Evolutionary conservation across 2,888 invertebrate genomes (phyloP).

Genomic region (Nezara viridula): DNA sequence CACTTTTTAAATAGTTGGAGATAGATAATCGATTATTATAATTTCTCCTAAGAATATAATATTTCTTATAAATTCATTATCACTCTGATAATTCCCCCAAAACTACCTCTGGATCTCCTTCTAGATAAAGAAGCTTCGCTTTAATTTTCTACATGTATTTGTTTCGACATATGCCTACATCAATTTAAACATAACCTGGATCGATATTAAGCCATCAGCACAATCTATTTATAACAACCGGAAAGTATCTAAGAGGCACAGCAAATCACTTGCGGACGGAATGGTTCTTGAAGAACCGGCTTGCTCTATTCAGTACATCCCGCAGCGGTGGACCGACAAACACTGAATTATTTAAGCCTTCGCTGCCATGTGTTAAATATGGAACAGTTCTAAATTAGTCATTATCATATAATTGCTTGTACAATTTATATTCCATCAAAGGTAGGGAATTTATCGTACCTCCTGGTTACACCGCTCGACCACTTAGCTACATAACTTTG

Average conservation of each 20-base stretch:
- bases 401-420: slow-evolving; percentile 25
- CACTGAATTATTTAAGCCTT: slow-evolving; percentile 5
- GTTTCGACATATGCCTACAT: too few species aligned
- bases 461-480: not conserved
- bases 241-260: not conserved
- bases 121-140: too few species aligned
- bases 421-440: not conserved
- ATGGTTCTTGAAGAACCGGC: not conserved
- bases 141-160: too few species aligned
- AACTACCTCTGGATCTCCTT: too few species aligned
- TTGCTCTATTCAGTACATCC: not conserved
- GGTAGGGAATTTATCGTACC: not conserved
- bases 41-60: too few species aligned
- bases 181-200: too few species aligned
- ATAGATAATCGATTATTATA: too few species aligned
- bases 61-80: too few species aligned
- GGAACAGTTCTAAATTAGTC: not conserved
- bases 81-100: too few species aligned
- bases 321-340: not conserved
- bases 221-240: not conserved
- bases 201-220: not conserved
- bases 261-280: not conserved
- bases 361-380: not conserved
- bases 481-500: not conserved
- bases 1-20: too few species aligned